Percentiles rank a stretch among this genome's conserved stretches.
Evolutionary conservation across 1,140 invertebrate species (phyloP).

Genomic region (Zaprionus tsacasi): DNA sequence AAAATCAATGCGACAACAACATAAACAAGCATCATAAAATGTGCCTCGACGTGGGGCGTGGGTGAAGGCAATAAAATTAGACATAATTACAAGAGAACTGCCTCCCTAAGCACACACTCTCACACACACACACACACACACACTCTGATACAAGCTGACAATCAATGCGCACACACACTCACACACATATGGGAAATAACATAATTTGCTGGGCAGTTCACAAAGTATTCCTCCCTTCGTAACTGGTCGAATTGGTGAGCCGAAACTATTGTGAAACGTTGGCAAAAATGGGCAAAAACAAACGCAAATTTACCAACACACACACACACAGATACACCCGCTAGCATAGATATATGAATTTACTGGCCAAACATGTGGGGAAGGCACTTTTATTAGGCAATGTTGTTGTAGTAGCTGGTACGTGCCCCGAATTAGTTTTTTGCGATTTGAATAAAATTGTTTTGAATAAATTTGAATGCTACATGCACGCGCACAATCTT

Average conservation of each 20-base stretch:
- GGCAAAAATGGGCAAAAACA: conserved; percentile 66
- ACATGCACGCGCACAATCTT: conserved; percentile 51
- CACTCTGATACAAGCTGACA: conserved; percentile 28
- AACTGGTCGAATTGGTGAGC: conserved; percentile 39
- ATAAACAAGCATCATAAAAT: conserved; percentile 37
- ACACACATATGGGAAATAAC: conserved; percentile 50
- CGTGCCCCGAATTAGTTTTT: conserved; percentile 79
- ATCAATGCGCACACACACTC: conserved; percentile 40
- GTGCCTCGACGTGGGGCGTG: neutral
- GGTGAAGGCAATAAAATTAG: conserved; percentile 71
- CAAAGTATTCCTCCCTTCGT: conserved; percentile 53
- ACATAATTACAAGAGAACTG: conserved; percentile 74
- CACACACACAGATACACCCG: conserved; percentile 23
- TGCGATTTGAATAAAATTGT: conserved; percentile 81
- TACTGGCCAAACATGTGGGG: conserved; percentile 33
- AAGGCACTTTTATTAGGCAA: conserved; percentile 63
- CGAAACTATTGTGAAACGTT: conserved; percentile 65
- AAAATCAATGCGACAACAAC: conserved; percentile 42
- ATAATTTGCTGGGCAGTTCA: conserved; percentile 70
- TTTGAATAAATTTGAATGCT: conserved; percentile 80
- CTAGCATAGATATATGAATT: conserved; percentile 45
- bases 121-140: conserved; percentile 17
- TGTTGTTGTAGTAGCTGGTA: conserved; percentile 45
- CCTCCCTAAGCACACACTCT: conserved; percentile 18
- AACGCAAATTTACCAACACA: conserved; percentile 43